phyloP scores from a whole-genome alignment of 2,797 vertebrate species.

The Myotis findleyi region DNA sequence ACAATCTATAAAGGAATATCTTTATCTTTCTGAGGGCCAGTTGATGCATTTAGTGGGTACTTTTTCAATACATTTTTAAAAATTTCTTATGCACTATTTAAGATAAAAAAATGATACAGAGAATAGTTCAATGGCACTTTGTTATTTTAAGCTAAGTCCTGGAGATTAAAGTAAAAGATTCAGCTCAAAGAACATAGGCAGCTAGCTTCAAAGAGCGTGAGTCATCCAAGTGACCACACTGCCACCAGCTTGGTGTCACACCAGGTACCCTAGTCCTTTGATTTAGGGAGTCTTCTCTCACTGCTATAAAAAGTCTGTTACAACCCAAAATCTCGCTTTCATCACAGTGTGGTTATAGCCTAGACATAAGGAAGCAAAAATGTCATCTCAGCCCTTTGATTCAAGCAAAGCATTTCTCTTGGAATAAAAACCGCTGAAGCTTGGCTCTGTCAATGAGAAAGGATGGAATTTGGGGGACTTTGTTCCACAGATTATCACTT shows the following conservation, averaged over 20 bases:
- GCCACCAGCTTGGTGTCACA: not conserved
- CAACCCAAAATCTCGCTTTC: not conserved
- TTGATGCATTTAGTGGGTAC: not conserved
- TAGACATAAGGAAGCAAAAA: not conserved
- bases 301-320: not conserved
- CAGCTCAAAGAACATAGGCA: not conserved
- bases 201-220: not conserved
- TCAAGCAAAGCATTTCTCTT: slow-evolving; percentile 18
- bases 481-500: not conserved
- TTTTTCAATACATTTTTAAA: slow-evolving; percentile 9
- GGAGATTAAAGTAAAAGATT: slow-evolving; percentile 24
- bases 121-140: not conserved
- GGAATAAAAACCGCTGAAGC: not conserved
- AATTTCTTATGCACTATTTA: not conserved
- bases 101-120: not conserved
- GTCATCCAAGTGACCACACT: not conserved
- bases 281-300: not conserved
- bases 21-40: not conserved
- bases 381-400: not conserved
- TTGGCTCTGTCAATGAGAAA: not conserved
- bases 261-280: not conserved
- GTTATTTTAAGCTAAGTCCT: slow-evolving; percentile 47
- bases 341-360: not conserved
- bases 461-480: not conserved
- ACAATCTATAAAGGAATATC: not conserved